Evolutionary conservation across 2,113 vertebrate genomes (phyloP), one percentile per base, ranked within the genome.

Genomic region (Menura novaehollandiae): DNA sequence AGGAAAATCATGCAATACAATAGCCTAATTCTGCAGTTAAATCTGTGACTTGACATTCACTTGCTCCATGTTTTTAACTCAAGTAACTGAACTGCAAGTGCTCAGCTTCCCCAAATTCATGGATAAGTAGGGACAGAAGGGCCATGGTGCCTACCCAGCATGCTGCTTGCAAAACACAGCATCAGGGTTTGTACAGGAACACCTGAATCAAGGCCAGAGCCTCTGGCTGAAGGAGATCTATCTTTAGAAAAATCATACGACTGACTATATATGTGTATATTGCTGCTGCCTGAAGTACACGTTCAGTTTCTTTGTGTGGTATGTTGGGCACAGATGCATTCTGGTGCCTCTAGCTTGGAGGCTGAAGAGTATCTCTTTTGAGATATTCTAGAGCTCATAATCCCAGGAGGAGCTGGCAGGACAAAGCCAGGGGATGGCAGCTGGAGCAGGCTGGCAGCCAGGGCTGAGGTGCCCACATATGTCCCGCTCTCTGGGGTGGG

Each of bases 151-250:
- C 30, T 56, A 27, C 30, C 19, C 28, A 37, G 49, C 26, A 2
- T 6, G 16, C 52, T 95, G 73, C 71, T 51, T 76, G 33, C 59
- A 37, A 44, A 88, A 47, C 41, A 37, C 19, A 9, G 15, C 0
- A 1, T 30, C 14, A 5, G 17, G 5, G 9, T 56, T 91, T 47
- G 52, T 47, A 63, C 64, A 46, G 41, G 6, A 94, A 5, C 64
- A 78, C 83, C 68, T 78, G 52, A 69, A 56, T 33, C 47, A 24
- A 60, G 75, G 44, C 79, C 76, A 88, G 89, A 90, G 94, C 88
- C 56, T 75, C 79, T n/a, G 63, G 39, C 69, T 84, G 83, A 96
- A 88, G 82, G 95, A 95, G 75, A 91, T 49, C 76, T 96, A 81
- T 75, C 79, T 93, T 93, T 71, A 86, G 88, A 67, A 68, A 68